Conservation (phyloP, 2,797 vertebrate species). For the Catostomus latipinnis region DNA sequence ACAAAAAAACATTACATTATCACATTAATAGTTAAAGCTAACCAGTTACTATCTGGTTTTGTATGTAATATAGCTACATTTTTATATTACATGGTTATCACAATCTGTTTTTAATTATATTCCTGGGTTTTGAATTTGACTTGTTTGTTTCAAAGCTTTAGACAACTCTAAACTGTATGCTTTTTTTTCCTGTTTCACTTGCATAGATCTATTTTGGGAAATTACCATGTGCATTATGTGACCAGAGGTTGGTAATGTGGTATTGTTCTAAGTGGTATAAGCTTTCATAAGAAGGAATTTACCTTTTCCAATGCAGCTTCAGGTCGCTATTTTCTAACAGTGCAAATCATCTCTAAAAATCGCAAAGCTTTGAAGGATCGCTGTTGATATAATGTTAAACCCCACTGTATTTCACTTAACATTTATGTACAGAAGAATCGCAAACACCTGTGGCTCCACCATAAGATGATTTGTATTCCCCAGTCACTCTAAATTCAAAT, state of each 20-base stretch:
- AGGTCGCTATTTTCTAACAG: constrained; percentile 25
- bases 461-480: constrained; percentile 16
- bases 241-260: constrained; percentile 51
- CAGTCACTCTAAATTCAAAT: constrained; percentile 9
- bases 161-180: not conserved
- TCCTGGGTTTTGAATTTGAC: not conserved
- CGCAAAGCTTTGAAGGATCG: constrained; percentile 64
- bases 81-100: constrained; percentile 33
- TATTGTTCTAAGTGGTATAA: constrained; percentile 48
- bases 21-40: constrained; percentile 55
- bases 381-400: constrained; percentile 53
- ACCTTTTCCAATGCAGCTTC: constrained; percentile 19
- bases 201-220: constrained; percentile 36
- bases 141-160: constrained; percentile 31
- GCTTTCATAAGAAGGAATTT: constrained; percentile 50
- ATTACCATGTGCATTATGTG: constrained; percentile 50
- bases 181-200: constrained; percentile 6
- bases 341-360: constrained; percentile 40
- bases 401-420: constrained; percentile 34
- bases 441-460: constrained; percentile 9
- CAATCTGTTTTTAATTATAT: constrained; percentile 29
- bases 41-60: constrained; percentile 60
- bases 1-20: constrained; percentile 49
- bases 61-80: constrained; percentile 56
- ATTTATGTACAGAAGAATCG: not conserved